Base-by-base conservation (phyloP, 2,113 vertebrate genomes). In the Vidua macroura region DNA sequence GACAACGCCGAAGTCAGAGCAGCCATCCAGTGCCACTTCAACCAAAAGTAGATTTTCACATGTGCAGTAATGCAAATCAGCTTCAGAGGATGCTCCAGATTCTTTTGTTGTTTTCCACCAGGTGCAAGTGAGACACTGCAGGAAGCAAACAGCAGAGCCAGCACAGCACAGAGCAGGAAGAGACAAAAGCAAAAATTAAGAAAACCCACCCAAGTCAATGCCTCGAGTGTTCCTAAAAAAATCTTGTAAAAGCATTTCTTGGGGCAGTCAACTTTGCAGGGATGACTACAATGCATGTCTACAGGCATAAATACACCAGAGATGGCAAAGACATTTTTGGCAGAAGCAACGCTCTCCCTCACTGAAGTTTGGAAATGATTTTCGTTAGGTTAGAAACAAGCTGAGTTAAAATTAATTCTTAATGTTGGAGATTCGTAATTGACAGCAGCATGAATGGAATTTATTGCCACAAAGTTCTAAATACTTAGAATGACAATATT, bases 1-100 rank as follows among this genome's bases (percentile, higher is more conserved):
- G n/a, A 28, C 25, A 14, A 1, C 7, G 1, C 31, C 9, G 9
- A 9, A 86, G 23, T 51, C 1, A 2, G 0, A 76, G 44, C 68
- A 62, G 27, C 11, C 28, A 37, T 27, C 43, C 44, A 63, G 48
- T 5, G 44, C 35, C 41, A 27, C 15, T 19, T 51, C 23, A 52
- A 16, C 15, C 19, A 10, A 58, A 88, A 86, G 2, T 20, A 28
- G 11, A 35, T n/a, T 56, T 62, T 53, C 37, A 58, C 49, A 43
- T 0, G 0, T 52, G 12, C 51, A 86, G 2, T 8, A 55, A 33
- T 3, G 14, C 44, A 55, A 77, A 24, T 11, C 83, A 91, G 63
- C 17, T 73, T 82, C 63, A 83, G 49, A 64, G 31, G 28, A 85
- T 88, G 55, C 31, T 69, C 51, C 63, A 66, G 44, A 44, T 22